Base-by-base conservation (phyloP, 2,797 vertebrate species). In the Vipera ursinii region DNA sequence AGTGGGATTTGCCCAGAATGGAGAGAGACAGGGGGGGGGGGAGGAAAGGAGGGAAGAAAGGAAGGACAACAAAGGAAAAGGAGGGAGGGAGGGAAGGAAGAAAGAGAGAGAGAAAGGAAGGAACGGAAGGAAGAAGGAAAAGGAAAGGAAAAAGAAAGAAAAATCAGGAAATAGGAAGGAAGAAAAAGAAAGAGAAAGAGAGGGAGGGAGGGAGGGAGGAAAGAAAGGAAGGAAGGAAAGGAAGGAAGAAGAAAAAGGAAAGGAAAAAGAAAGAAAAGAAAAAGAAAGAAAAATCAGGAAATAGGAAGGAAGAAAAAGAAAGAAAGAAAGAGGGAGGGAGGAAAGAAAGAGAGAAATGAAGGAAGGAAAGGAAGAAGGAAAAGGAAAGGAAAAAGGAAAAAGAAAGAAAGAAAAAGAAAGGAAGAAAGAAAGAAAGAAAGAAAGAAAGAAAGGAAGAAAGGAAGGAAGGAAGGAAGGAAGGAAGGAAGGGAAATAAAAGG, bases 11-110 rank as follows among this genome's bases (percentile, higher is more conserved):
- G 3, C 8, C 22, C 32, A 10, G 20, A 78, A 78, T 9, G 2
- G 1, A 2, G 24, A 8, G 3, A 10, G 61, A 13, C 6, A 1
- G 61, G 5, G 4, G 4, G 28, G 13, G 28, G 28, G 32, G 0
- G 1, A 63, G 60, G 24, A 3, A 28, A 3, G 28, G 28, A 6
- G 13, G 2, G 63, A 69, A 69, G 28, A 6, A 69, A 69, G n/a
- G 65, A 15, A n/a, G 28, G 56, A 17, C 6, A 13, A 63, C 3
- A 65, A n/a, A n/a, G 28, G 12, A 9, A 9, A n/a, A 15, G 26
- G 59, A 8, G 4, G 82, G 28, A 20, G 3, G 4, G 1, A 20
- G 51, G 51, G 2, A 22, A 1, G 0, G 51, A 55, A 17, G 6
- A 22, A 60, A 17, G 20, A n/a, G 17, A 48, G 87, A 15, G 10